A percentile compares a stretch with the other conserved stretches of the same genome.
These are phyloP conservation scores for Cydia amplana DNA, from an alignment of 1,140 invertebrate genomes.

Conservation along the genomic window DNA sequence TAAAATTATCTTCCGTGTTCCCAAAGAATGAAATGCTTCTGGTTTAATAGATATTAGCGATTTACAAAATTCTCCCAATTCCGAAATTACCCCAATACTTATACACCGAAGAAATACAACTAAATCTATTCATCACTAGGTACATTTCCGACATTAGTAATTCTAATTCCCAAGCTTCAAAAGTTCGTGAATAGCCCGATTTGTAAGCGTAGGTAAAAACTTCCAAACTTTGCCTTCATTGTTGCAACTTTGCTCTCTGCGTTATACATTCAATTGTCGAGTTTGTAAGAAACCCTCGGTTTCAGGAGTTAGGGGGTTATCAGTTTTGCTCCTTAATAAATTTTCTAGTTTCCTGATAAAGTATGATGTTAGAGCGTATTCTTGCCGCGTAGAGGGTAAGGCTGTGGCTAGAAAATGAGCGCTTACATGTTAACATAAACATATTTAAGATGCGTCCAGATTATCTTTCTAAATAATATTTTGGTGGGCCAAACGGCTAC, in stretches of 20 bases:
- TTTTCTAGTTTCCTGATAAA: conserved; percentile 25
- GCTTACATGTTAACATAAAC: background rate
- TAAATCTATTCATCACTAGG: background rate
- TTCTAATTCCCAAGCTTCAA: conserved; percentile 16
- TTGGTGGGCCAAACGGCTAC: no score
- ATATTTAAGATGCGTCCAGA: background rate
- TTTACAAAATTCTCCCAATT: no score
- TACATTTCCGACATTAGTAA: conserved; percentile 1
- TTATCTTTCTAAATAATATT: no score
- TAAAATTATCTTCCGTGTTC: no score
- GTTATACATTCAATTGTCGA: conserved; percentile 23
- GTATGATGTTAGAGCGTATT: conserved; percentile 31
- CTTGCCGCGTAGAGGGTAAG: conserved; percentile 20
- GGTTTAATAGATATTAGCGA: no score
- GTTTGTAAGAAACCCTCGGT: background rate
- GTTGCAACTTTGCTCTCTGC: background rate
- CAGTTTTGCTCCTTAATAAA: conserved; percentile 25
- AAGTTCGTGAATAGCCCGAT: conserved; percentile 21
- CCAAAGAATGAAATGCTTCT: no score
- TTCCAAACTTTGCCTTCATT: background rate
- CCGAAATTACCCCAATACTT: no score
- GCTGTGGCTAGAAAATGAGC: background rate
- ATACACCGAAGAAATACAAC: no score
- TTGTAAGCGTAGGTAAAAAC: conserved; percentile 29
- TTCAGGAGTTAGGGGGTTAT: conserved; percentile 16